A percentile compares a stretch with the other conserved stretches of the same genome.
These are phyloP conservation scores for Spialia ferax DNA, from an alignment of 2,888 invertebrate genomes.

Conservation along the genomic window DNA sequence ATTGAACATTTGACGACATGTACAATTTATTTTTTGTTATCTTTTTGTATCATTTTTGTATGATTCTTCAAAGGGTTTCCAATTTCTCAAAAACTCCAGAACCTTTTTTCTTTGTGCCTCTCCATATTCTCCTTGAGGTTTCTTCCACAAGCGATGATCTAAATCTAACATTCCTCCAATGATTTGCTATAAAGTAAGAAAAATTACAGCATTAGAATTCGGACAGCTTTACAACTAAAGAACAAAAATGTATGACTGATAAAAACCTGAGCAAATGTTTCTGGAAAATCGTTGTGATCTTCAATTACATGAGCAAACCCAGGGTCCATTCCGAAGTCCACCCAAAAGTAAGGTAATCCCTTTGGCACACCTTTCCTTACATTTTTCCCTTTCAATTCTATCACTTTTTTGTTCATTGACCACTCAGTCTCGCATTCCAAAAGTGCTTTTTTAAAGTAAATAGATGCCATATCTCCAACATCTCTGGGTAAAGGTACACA, in stretches of 20 bases:
- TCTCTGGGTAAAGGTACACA: slow-evolving; percentile 95
- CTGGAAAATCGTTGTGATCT: slow-evolving; percentile 94
- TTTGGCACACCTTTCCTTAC: slow-evolving; percentile 95
- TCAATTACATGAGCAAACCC: slow-evolving; percentile 99
- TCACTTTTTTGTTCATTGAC: slow-evolving; percentile 96
- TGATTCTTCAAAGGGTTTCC: slow-evolving; percentile 89
- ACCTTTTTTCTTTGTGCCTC: slow-evolving; percentile 92
- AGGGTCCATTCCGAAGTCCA: slow-evolving; percentile 96
- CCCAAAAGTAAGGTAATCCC: slow-evolving; percentile 97
- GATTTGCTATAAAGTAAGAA: slow-evolving; percentile 90
- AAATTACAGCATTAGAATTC: not conserved
- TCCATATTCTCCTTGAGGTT: slow-evolving; percentile 91
- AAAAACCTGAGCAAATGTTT: slow-evolving; percentile 94
- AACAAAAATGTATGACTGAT: not conserved
- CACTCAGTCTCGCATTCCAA: slow-evolving; percentile 98
- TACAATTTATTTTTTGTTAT: slow-evolving; percentile 3
- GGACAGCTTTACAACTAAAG: too few relatives aligned
- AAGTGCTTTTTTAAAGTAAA: slow-evolving; percentile 99
- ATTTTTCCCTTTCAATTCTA: slow-evolving; percentile 87
- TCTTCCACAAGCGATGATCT: slow-evolving; percentile 94
- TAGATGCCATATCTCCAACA: slow-evolving; percentile 95
- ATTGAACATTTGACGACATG: not conserved
- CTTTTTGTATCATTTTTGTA: slow-evolving; percentile 56
- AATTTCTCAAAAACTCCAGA: slow-evolving; percentile 89
- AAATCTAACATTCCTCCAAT: slow-evolving; percentile 98